Base-by-base conservation (phyloP, 2,113 vertebrate genomes). In the Pedionomus torquatus region DNA sequence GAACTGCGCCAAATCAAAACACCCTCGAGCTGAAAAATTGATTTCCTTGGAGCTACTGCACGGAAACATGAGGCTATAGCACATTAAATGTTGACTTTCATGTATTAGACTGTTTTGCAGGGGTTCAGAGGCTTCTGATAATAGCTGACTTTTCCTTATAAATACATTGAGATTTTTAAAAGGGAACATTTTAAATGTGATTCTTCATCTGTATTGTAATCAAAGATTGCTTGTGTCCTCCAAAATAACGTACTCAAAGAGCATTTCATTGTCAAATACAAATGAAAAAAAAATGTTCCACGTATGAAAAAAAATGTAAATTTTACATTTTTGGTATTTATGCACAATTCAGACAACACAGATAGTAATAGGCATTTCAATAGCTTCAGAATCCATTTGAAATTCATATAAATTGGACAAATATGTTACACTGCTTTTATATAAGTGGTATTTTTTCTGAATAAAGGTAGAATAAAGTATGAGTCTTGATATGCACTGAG, bases 11-110 rank as follows among this genome's bases (percentile, higher is more conserved):
- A 90, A 97, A 88, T 93, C 28, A 15, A 96, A 95, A 95, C 82
- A 94, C 58, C 87, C 89, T 96, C 4, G 1, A 94, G 91, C 68
- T 95, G 85, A 92, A 95, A 96, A 95, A 94, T 97, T 87, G 54
- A 97, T 97, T 96, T 96, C 61, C 93, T 92, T 95, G 84, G 83
- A 95, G 90, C 91, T 97, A 92, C 92, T 94, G 69, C 68, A 61
- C 1, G 0, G 83, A 80, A 93, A 96, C 64, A 82, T 58, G 41
- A 96, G 55, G 76, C 75, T 86, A 66, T 84, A 55, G 68, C 51
- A 81, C 79, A 94, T 87, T 89, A 88, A 97, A 96, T 92, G 91
- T 87, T 95, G 66, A 63, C 75, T 97, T 94, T 97, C 78, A 74
- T 91, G 71, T 92, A 89, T 89, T 80, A 85, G 58, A 51, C 41